Evolutionary conservation across 2,888 invertebrate species (phyloP).

Genomic region (Balanococcus diminutus): DNA sequence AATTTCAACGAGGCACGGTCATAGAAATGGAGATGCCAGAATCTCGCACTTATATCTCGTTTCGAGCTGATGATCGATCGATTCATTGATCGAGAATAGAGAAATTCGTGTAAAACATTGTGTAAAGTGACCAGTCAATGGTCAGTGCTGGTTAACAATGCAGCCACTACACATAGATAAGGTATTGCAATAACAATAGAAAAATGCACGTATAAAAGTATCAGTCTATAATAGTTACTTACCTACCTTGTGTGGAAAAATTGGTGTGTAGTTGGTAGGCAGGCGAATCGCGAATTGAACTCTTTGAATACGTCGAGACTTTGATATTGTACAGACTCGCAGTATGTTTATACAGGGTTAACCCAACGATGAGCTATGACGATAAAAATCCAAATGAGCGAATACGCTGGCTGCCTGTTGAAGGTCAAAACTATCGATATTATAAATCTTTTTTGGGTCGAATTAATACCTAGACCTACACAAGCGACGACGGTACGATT

Average conservation of each 20-base stretch:
- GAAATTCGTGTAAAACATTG: neutral
- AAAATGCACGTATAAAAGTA: neutral
- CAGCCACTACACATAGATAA: neutral
- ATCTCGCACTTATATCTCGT: neutral
- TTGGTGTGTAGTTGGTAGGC: neutral
- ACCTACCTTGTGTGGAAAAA: neutral
- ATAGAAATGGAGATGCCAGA: neutral
- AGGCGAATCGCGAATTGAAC: neutral
- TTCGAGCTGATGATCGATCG: neutral
- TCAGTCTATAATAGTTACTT: neutral
- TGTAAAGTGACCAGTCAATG: neutral
- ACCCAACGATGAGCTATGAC: neutral
- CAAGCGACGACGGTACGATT: neutral
- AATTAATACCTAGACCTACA: too few species aligned
- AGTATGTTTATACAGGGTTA: slow-evolving; percentile 9
- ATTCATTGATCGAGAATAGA: neutral
- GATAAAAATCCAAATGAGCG: neutral
- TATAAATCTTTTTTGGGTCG: neutral
- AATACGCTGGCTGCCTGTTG: neutral
- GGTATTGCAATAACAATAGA: neutral
- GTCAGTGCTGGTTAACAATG: neutral
- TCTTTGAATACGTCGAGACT: neutral
- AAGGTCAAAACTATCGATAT: neutral
- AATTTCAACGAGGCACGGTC: neutral
- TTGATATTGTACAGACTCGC: neutral